Conservation (phyloP, 1,140 invertebrate species). For the Lithobius niger region DNA sequence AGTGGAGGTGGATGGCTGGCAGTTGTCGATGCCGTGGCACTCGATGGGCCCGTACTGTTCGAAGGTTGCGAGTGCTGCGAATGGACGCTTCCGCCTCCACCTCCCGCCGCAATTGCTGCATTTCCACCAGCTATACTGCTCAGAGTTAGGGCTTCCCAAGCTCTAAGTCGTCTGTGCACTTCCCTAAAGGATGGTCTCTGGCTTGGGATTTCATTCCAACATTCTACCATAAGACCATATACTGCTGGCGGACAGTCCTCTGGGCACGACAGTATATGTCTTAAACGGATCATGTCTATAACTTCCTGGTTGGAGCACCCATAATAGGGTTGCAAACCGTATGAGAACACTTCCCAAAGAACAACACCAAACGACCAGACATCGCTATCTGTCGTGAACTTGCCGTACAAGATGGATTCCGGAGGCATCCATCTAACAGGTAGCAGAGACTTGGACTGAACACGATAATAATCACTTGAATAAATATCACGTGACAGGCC, state of each 20-base stretch:
- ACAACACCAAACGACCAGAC: slow-evolving; percentile 97
- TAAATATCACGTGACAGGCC: slow-evolving; percentile 84
- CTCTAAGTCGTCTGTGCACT: slow-evolving; percentile 55
- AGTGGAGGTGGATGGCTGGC: no score
- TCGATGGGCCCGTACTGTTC: no score
- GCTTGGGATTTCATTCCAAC: slow-evolving; percentile 87
- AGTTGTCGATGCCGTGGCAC: no score
- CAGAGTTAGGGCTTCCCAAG: slow-evolving; percentile 45
- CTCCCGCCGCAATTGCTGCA: no score
- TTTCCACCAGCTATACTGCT: slow-evolving; percentile 1
- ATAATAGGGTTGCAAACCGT: slow-evolving; percentile 80
- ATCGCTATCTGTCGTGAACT: slow-evolving; percentile 95
- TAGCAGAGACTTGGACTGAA: slow-evolving; percentile 36
- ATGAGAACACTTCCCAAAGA: slow-evolving; percentile 95
- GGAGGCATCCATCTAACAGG: slow-evolving; percentile 77
- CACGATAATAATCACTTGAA: slow-evolving; percentile 55
- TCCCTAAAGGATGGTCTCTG: slow-evolving; percentile 78
- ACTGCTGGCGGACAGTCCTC: slow-evolving; percentile 79
- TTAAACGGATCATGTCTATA: slow-evolving; percentile 86
- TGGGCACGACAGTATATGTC: slow-evolving; percentile 84
- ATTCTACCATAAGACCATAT: slow-evolving; percentile 90
- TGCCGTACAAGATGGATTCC: slow-evolving; percentile 88
- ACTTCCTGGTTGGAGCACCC: slow-evolving; percentile 95
- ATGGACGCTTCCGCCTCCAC: no score
- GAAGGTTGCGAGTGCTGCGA: no score